Evolutionary conservation across 1,140 invertebrate species (phyloP), one percentile per base, ranked within the genome.

Genomic region (Fopius arisanus): DNA sequence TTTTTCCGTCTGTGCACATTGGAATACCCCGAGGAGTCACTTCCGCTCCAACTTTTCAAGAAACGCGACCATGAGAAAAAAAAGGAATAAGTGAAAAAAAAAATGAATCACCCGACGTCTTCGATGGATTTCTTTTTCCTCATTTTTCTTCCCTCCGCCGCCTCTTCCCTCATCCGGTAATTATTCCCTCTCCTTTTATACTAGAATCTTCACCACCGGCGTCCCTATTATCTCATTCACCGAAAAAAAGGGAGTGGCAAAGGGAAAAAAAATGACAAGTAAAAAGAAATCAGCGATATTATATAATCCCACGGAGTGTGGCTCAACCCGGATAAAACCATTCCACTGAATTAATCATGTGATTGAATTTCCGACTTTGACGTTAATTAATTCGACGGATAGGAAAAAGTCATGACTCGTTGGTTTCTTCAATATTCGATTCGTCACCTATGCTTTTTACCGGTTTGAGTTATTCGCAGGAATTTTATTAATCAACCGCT

Each of bases 31-130:
- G 51, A 41, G 12, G 26, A 37, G 33, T 19, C 51, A 63, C 63
- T 72, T 67, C 59, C 26, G 31, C 40, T 67, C 59, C 41, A 67
- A 72, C 65, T 72, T 67, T 72, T 72, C 63, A 72, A 16, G 37
- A 31, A 72, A 67, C 65, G 28, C 62, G 62, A 31, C 28, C 19
- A 59, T 59, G 16, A 65, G 12, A 65, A 65, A 65, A 33, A 33
- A 65, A 5, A 29, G n/a, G n/a, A n/a, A n/a, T n/a, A 29, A 65
- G 14, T 14, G 2, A 62, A 31, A 65, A 65, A 16, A 33, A 19
- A 19, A 65, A 5, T n/a, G 43, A 48, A 48, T 48, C 33, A 51
- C 43, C 54, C 54, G 23, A 59, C 23, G 23, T 59, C 54, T 59
- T 59, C 54, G 54, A 59, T 59, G 54, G 54, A 59, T 59, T 59